Evolutionary conservation across 2,113 vertebrate species (phyloP).

Genomic region (Corvus moneduloides): DNA sequence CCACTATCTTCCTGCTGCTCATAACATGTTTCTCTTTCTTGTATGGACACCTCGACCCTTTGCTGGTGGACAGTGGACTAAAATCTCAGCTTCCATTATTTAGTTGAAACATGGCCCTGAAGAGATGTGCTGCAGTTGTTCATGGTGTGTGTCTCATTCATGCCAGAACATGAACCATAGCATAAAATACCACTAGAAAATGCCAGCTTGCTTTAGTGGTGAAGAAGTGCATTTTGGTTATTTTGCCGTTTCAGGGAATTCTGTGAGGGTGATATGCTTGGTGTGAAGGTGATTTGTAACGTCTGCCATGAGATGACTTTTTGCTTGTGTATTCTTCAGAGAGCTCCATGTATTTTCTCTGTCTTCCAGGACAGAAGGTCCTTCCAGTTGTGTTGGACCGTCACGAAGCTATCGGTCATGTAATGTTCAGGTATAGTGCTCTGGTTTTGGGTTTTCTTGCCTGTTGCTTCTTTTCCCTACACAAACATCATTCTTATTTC

Average conservation of each 20-base stretch:
- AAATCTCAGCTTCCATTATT: background rate
- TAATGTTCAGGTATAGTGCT: conserved; percentile 81
- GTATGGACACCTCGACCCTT: background rate
- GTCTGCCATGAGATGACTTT: background rate
- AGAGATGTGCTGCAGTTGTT: background rate
- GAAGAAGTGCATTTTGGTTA: background rate
- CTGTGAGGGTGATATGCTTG: background rate
- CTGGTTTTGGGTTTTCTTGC: background rate
- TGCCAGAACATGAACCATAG: background rate
- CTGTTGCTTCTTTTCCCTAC: background rate
- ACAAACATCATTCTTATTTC: background rate
- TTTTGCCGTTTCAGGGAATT: background rate
- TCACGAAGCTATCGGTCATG: conserved; percentile 83
- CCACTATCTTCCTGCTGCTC: background rate
- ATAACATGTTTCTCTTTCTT: background rate
- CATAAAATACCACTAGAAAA: background rate
- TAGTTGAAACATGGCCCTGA: background rate
- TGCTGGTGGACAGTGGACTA: background rate
- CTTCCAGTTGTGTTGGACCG: conserved; percentile 86
- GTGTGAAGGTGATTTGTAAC: background rate
- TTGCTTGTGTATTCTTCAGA: background rate
- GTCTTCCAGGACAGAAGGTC: conserved; percentile 81
- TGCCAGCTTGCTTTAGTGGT: background rate
- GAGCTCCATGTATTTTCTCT: background rate
- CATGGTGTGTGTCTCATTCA: background rate